Base-by-base conservation (phyloP, 2,888 invertebrate species). In the Hirudinaria manillensis region DNA sequence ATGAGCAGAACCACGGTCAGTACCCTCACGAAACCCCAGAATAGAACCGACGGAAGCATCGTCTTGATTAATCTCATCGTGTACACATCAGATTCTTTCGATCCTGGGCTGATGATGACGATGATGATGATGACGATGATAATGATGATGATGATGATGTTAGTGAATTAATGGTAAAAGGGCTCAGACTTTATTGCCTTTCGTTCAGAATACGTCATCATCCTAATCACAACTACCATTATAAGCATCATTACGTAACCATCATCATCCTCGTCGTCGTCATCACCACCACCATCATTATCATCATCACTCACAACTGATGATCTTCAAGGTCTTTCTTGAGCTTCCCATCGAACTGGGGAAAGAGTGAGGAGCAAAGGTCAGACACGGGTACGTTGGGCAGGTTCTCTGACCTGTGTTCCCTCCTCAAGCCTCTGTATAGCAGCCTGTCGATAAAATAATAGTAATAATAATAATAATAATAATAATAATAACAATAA, bases 181-280 rank as follows among this genome's bases (percentile, higher is more conserved):
- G 24, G 4, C 56, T 51, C 32, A 13, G 32, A 16, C 36, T 29
- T 34, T 13, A 70, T 27, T 34, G n/a, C 36, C n/a, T 66, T 66
- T 36, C 65, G 65, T 66, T 66, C 45, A 61, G 66, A 66, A 34
- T 34, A 45, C 56, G 13, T 56, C 56, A 56, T 56, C 56, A 56
- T 56, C 56, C 3, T 56, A 3, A 74, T 67, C 67, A 74, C 67
- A 66, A 74, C 6, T 67, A 74, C 67, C 68, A 67, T 68, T 45
- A 67, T 74, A 66, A 67, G 67, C 68, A 68, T 74, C 74, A 74
- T 74, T 67, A 74, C 74, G 68, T 74, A 67, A 74, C 68, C 68
- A 75, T 70, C 75, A 70, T 70, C 70, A 70, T 70, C 75, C 70
- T 70, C 70, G 3, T 75, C 75, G 55, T 70, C 75, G 70, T 75